Conservation (phyloP, 2,888 invertebrate genomes). For the Mimumesa dahlbomi region DNA sequence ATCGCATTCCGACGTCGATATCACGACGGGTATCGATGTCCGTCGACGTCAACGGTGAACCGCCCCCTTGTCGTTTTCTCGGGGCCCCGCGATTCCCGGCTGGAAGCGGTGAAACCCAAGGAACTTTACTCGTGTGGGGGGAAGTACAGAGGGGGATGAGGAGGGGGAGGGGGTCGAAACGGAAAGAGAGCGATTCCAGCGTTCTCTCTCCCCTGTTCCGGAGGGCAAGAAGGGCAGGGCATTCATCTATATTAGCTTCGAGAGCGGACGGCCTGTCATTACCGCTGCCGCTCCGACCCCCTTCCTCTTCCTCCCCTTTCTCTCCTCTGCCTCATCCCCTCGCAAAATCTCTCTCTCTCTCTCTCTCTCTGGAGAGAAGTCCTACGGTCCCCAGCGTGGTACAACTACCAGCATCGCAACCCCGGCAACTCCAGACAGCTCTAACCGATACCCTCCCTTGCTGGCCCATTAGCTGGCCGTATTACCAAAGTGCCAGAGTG, state of each 20-base stretch:
- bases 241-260: constrained; percentile 81
- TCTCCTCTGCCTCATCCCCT: no score
- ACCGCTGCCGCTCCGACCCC: constrained; percentile 75
- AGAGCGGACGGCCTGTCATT: constrained; percentile 80
- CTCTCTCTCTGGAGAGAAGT: constrained; percentile 23
- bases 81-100: background rate
- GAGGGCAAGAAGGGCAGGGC: constrained; percentile 79
- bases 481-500: constrained; percentile 66
- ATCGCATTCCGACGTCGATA: no score
- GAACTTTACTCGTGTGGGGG: constrained; percentile 8
- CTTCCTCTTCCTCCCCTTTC: constrained; percentile 40
- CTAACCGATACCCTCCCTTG: constrained; percentile 45
- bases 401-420: constrained; percentile 57
- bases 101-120: constrained; percentile 1
- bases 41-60: no score
- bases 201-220: constrained; percentile 67
- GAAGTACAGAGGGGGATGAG: constrained; percentile 1
- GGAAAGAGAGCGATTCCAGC: constrained; percentile 65
- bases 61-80: background rate
- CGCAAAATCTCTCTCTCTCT: constrained; percentile 35
- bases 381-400: constrained; percentile 37
- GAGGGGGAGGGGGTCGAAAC: constrained; percentile 11
- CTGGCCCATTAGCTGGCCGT: constrained; percentile 71
- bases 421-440: constrained; percentile 48
- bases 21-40: no score